A percentile compares a stretch with the other conserved stretches of the same genome.
phyloP scores from a whole-genome alignment of 1,140 invertebrate species.

The Agraylea sexmaculata region DNA sequence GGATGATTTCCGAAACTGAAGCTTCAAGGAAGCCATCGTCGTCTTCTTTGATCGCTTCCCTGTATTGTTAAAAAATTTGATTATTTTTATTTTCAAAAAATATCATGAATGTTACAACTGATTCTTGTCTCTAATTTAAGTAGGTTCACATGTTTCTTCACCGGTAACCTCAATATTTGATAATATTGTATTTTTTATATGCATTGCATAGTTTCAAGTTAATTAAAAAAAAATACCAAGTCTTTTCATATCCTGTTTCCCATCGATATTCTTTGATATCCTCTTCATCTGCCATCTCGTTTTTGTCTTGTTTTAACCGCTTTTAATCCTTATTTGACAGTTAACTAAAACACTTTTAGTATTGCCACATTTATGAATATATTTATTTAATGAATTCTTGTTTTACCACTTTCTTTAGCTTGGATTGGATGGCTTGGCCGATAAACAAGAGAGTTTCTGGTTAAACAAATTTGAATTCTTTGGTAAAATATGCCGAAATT shows the following conservation, averaged over 20 bases:
- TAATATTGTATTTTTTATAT: too few relatives aligned
- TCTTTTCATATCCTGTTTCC: slow-evolving; percentile 96
- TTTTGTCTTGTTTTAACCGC: slow-evolving; percentile 4
- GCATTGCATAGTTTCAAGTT: too few relatives aligned
- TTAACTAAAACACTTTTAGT: not conserved
- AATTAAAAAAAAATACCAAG: too few relatives aligned
- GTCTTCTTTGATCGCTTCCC: slow-evolving; percentile 95
- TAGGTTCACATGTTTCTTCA: not conserved
- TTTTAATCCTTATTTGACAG: too few relatives aligned
- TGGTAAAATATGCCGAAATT: too few relatives aligned
- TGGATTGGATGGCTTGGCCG: too few relatives aligned
- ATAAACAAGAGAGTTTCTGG: too few relatives aligned
- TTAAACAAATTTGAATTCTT: too few relatives aligned
- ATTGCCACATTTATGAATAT: not conserved
- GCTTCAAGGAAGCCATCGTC: slow-evolving; percentile 83
- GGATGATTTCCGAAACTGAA: slow-evolving; percentile 80
- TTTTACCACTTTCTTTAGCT: slow-evolving; percentile 3
- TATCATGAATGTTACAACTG: not conserved
- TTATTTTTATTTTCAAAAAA: slow-evolving; percentile 4
- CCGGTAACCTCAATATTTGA: too few relatives aligned
- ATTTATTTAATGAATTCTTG: slow-evolving; percentile 6
- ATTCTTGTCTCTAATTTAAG: too few relatives aligned
- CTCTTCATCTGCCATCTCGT: slow-evolving; percentile 61
- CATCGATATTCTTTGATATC: slow-evolving; percentile 88
- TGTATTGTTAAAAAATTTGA: slow-evolving; percentile 27